Evolutionary conservation across 2,113 vertebrate genomes (phyloP).

Genomic region (Pantherophis guttatus): DNA sequence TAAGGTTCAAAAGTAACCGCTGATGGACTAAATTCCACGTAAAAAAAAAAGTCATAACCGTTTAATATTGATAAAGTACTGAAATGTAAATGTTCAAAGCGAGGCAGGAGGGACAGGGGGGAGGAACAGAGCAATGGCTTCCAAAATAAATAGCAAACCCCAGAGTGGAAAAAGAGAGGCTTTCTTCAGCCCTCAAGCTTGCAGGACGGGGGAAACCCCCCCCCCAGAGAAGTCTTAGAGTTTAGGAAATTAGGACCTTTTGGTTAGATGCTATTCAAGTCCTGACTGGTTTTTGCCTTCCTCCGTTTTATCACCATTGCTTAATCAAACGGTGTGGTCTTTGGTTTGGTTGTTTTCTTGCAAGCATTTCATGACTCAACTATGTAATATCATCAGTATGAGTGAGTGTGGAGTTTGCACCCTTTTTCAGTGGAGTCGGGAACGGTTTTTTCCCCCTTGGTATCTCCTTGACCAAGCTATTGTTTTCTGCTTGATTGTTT

Average conservation of each 20-base stretch:
- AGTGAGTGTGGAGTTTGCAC: too few species aligned
- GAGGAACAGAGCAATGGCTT: not conserved
- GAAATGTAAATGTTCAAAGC: not conserved
- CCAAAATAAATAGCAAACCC: not conserved
- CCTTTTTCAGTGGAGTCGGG: too few species aligned
- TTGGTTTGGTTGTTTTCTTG: not conserved
- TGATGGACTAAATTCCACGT: not conserved
- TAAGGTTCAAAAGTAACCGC: not conserved
- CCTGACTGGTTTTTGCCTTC: not conserved
- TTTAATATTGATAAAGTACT: slow-evolving; percentile 4
- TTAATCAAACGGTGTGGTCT: not conserved
- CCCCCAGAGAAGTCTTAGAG: not conserved
- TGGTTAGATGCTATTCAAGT: not conserved
- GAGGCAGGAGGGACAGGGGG: not conserved
- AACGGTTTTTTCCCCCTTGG: too few species aligned
- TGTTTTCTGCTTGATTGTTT: too few species aligned
- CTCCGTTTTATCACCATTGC: not conserved
- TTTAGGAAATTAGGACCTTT: not conserved
- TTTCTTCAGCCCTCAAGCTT: not conserved
- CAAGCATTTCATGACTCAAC: too few species aligned
- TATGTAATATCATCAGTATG: too few species aligned
- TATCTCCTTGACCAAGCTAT: too few species aligned
- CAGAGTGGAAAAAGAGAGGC: too few species aligned
- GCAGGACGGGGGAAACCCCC: not conserved
- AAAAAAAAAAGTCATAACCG: not conserved